Conservation (phyloP, 2,888 invertebrate species). For the Rhabditoides inermis region DNA sequence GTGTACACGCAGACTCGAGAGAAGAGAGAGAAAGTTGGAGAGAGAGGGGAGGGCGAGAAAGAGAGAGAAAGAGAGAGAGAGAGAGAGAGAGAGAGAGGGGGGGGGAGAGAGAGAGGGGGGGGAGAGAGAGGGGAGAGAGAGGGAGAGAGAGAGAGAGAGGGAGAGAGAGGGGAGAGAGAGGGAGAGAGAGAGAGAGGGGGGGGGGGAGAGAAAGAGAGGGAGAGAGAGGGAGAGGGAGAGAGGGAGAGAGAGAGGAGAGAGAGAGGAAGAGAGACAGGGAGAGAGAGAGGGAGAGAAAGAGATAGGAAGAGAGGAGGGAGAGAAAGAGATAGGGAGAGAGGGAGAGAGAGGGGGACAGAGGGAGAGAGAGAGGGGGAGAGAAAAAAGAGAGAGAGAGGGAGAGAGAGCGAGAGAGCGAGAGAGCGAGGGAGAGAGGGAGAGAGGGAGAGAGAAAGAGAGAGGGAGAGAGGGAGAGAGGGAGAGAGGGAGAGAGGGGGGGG, state of each 20-base stretch:
- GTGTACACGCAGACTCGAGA: too few relatives aligned
- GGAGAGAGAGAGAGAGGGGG: too few relatives aligned
- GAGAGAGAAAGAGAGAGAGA: background rate
- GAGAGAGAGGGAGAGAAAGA: conserved; percentile 1
- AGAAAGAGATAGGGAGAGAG: too few relatives aligned
- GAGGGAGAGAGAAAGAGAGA: background rate
- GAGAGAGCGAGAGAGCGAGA: background rate
- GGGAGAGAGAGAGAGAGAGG: background rate
- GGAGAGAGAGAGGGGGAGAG: too few relatives aligned
- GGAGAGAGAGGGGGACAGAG: background rate
- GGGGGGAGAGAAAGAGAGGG: background rate
- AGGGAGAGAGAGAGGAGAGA: background rate
- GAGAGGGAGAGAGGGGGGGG: conserved; percentile 3
- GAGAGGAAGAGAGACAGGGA: background rate
- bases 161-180: too few relatives aligned
- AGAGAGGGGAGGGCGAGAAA: background rate
- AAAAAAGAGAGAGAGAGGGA: background rate
- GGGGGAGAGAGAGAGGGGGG: background rate
- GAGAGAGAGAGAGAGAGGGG: background rate
- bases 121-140: background rate
- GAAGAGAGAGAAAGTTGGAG: background rate
- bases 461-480: conserved; percentile 1
- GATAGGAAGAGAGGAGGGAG: conserved; percentile 2
- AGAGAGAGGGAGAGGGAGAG: background rate
- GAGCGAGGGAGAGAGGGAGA: background rate